Evolutionary conservation across 1,140 invertebrate genomes (phyloP).

Genomic region (Trachymyrmex septentrionalis): DNA sequence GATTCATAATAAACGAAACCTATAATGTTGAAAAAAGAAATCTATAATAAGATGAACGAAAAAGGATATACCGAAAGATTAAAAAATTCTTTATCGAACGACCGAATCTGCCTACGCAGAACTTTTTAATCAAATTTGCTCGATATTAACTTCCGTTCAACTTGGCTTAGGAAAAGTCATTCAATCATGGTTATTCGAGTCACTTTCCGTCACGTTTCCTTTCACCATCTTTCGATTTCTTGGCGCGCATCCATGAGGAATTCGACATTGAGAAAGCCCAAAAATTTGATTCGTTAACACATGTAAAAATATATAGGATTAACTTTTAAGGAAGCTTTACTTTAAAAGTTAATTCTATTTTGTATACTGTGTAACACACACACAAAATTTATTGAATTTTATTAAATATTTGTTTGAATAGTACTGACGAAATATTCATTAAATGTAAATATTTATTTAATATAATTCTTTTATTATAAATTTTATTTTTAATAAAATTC

Average conservation of each 20-base stretch:
- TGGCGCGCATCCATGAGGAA: background rate
- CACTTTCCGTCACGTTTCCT: constrained; percentile 26
- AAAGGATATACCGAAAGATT: constrained; percentile 17
- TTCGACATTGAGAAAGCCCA: background rate
- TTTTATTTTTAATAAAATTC: no score
- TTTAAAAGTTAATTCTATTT: background rate
- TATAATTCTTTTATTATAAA: no score
- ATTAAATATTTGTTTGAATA: no score
- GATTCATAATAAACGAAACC: constrained; percentile 53
- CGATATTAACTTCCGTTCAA: constrained; percentile 64
- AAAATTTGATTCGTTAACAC: background rate
- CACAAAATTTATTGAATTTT: no score
- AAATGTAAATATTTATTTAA: no score
- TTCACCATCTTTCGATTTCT: background rate
- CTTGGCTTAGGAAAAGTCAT: constrained; percentile 48
- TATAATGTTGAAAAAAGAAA: constrained; percentile 12
- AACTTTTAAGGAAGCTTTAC: background rate
- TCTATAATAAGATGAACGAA: constrained; percentile 1
- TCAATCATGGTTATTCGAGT: constrained; percentile 61
- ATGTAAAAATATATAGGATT: no score
- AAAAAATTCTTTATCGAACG: constrained; percentile 42
- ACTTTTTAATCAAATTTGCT: constrained; percentile 74
- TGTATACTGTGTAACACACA: no score
- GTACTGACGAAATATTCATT: no score
- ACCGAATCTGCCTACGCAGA: constrained; percentile 19